Percentiles rank a stretch among this genome's conserved stretches.
Evolutionary conservation across 2,888 invertebrate species (phyloP).

Genomic region (Scaptomyza caliginosa): DNA sequence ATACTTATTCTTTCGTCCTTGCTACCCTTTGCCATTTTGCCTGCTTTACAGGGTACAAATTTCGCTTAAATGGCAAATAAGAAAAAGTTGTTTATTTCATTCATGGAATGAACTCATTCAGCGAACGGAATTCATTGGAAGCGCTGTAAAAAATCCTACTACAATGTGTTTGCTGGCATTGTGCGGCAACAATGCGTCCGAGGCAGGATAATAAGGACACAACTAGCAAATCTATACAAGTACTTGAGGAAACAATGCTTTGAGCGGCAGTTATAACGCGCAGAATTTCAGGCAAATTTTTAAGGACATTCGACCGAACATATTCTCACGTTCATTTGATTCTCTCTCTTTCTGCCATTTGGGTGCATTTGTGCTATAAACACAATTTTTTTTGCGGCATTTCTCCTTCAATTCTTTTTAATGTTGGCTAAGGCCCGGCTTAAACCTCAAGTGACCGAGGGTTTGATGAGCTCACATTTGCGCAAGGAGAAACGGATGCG

Average conservation of each 20-base stretch:
- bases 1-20: too few species aligned
- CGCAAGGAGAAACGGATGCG: conserved; percentile 71
- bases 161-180: conserved; percentile 32
- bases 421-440: conserved; percentile 68
- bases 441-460: conserved; percentile 78
- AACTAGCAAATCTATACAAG: conserved; percentile 72
- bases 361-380: conserved; percentile 32
- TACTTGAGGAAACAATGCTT: conserved; percentile 63
- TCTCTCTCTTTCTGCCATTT: conserved; percentile 18
- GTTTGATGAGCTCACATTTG: conserved; percentile 64
- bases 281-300: conserved; percentile 54
- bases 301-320: conserved; percentile 68
- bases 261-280: conserved; percentile 37
- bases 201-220: conserved; percentile 72
- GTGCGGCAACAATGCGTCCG: conserved; percentile 59
- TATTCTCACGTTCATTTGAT: conserved; percentile 66
- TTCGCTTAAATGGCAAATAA: conserved; percentile 48
- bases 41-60: conserved; percentile 21
- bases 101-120: conserved; percentile 52
- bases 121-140: conserved; percentile 57
- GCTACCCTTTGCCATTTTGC: neutral
- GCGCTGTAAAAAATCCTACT: conserved; percentile 39
- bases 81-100: conserved; percentile 39
- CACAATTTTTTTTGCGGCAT: conserved; percentile 48
- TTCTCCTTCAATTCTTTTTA: conserved; percentile 56